phyloP scores from a whole-genome alignment of 2,888 invertebrate genomes.

The Luperina nickerlii region DNA sequence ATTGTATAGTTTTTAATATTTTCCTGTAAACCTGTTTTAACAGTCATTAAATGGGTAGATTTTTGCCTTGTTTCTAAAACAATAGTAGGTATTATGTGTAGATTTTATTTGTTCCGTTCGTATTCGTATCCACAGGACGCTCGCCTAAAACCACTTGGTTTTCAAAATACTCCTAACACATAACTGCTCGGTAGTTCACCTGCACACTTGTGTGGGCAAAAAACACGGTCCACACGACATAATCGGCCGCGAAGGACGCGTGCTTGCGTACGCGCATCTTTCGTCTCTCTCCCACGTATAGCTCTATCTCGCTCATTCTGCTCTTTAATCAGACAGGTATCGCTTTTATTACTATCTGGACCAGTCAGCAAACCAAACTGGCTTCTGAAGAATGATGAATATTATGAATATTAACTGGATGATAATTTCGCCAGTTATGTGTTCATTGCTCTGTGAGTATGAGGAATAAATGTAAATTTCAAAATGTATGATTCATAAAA shows the following conservation, averaged over 20 bases:
- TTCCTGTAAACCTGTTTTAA: neutral
- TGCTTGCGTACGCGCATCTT: slow-evolving; percentile 83
- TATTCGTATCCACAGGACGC: neutral
- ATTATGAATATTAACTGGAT: slow-evolving; percentile 79
- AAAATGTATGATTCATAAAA: slow-evolving; percentile 12
- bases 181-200: slow-evolving; percentile 79
- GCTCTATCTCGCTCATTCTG: slow-evolving; percentile 70
- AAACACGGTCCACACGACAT: slow-evolving; percentile 75
- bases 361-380: slow-evolving; percentile 77
- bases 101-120: neutral
- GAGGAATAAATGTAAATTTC: neutral
- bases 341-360: slow-evolving; percentile 79
- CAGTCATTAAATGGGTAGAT: neutral
- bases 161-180: slow-evolving; percentile 58
- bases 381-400: slow-evolving; percentile 77
- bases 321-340: slow-evolving; percentile 75
- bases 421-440: slow-evolving; percentile 69
- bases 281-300: slow-evolving; percentile 70
- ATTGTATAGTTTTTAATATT: neutral
- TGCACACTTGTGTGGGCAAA: slow-evolving; percentile 73
- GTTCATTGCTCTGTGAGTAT: slow-evolving; percentile 18
- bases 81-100: neutral
- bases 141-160: slow-evolving; percentile 38
- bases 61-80: neutral
- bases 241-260: slow-evolving; percentile 86